These are phyloP conservation scores for Malurus elegans DNA, from an alignment of 2,113 vertebrate species.

Conservation along the genomic window DNA sequence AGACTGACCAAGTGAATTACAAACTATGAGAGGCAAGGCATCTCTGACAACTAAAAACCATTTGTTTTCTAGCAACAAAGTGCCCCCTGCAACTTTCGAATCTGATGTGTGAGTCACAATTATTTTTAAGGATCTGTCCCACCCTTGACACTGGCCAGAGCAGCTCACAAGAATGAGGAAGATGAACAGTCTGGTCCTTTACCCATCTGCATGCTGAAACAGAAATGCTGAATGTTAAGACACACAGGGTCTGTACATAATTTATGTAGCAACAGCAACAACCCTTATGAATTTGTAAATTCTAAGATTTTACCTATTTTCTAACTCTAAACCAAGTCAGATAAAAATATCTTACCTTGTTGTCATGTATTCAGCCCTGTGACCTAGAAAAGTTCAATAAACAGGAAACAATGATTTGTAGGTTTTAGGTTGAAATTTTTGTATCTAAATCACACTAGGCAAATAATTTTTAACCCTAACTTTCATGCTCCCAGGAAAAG, in stretches of 20 bases:
- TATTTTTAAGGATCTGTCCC: background rate
- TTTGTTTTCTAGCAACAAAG: background rate
- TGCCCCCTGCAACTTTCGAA: background rate
- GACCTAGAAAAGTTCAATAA: constrained; percentile 78
- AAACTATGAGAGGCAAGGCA: background rate
- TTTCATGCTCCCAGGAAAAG: background rate
- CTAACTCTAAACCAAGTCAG: background rate
- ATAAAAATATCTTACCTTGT: constrained; percentile 84
- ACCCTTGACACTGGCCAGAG: background rate
- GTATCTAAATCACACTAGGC: background rate
- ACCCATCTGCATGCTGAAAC: background rate
- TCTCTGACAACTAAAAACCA: background rate
- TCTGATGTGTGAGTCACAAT: background rate
- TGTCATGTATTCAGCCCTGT: constrained; percentile 95
- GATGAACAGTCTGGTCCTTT: background rate
- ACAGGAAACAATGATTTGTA: constrained; percentile 8
- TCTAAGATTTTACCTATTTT: background rate
- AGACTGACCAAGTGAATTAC: background rate
- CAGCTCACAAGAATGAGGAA: background rate
- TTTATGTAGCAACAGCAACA: background rate
- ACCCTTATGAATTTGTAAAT: background rate
- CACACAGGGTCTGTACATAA: background rate
- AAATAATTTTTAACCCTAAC: constrained; percentile 9
- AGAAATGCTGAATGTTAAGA: background rate
- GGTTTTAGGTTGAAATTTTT: background rate